Conservation (phyloP, 2,113 vertebrate genomes). For the Bubo scandiacus region DNA sequence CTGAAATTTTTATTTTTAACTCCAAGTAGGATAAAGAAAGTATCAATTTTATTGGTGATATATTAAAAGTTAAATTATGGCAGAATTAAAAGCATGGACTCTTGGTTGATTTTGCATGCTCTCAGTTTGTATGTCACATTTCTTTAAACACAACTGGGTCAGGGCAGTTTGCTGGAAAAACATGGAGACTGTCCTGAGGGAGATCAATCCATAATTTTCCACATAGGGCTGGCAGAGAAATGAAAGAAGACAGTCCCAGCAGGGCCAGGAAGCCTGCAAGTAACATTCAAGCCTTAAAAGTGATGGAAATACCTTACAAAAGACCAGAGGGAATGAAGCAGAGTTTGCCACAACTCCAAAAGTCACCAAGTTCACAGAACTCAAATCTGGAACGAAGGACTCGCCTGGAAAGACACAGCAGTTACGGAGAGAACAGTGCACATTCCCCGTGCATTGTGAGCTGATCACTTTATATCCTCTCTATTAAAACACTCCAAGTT, state of each 20-base stretch:
- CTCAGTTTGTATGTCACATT: neutral
- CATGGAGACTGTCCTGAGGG: neutral
- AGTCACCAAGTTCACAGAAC: neutral
- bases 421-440: neutral
- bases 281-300: neutral
- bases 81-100: neutral
- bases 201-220: neutral
- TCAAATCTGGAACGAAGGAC: neutral
- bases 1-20: neutral
- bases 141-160: neutral
- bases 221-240: neutral
- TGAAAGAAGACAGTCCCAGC: neutral
- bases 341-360: neutral
- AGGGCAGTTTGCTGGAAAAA: neutral
- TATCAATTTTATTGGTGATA: neutral
- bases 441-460: neutral
- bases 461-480: neutral
- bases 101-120: rapidly evolving
- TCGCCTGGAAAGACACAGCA: neutral
- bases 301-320: neutral
- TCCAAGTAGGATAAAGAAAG: neutral
- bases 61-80: neutral
- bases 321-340: neutral
- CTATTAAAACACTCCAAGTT: neutral
- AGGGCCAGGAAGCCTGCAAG: neutral